Evolutionary conservation across 2,888 invertebrate species (phyloP).

Genomic region (Eupsilia transversa): DNA sequence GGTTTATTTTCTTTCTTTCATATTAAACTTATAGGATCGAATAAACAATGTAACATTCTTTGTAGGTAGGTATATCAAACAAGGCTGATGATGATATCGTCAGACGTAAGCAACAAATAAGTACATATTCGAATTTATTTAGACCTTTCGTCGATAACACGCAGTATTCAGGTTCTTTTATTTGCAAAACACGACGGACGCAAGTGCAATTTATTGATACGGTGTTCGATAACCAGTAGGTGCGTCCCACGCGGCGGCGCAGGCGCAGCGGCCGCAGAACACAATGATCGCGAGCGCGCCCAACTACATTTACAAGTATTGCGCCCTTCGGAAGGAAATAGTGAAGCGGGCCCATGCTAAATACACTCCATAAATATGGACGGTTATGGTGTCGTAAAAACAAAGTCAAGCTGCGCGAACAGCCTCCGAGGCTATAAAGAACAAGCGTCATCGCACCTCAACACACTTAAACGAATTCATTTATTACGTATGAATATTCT

Average conservation of each 20-base stretch:
- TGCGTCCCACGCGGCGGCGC: conserved; percentile 84
- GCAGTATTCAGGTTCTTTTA: conserved; percentile 84
- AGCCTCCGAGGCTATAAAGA: conserved; percentile 80
- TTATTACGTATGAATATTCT: conserved; percentile 70
- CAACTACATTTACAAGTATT: conserved; percentile 78
- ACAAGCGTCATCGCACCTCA: conserved; percentile 80
- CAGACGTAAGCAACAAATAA: conserved; percentile 81
- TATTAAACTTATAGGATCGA: conserved; percentile 46
- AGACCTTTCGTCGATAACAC: conserved; percentile 87
- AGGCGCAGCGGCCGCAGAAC: conserved; percentile 62
- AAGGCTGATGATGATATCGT: conserved; percentile 84
- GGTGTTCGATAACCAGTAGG: conserved; percentile 88
- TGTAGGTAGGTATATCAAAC: conserved; percentile 53
- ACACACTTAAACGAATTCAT: conserved; percentile 66
- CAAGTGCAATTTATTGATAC: conserved; percentile 90
- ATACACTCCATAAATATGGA: conserved; percentile 86
- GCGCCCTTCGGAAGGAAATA: conserved; percentile 84
- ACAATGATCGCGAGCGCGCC: conserved; percentile 77
- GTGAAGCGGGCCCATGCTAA: conserved; percentile 83
- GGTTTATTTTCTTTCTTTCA: conserved; percentile 25
- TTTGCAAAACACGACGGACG: conserved; percentile 85
- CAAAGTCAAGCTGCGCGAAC: conserved; percentile 88
- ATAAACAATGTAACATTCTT: conserved; percentile 54
- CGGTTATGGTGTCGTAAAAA: conserved; percentile 88
- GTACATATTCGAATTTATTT: conserved; percentile 87